Percentiles rank a stretch among this genome's conserved stretches.
Evolutionary conservation across 2,888 invertebrate species (phyloP).

Genomic region (Slavum lentiscoides): DNA sequence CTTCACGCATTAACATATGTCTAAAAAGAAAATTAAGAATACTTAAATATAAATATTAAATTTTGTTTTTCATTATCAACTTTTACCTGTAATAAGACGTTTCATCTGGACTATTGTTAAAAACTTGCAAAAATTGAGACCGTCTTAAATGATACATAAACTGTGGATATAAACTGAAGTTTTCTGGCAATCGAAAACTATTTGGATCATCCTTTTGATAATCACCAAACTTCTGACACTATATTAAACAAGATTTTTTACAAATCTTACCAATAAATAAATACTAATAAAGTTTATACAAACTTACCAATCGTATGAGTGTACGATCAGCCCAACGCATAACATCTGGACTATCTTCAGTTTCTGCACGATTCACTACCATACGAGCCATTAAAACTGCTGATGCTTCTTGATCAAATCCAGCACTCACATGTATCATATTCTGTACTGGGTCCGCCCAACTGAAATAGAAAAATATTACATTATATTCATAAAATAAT

Average conservation of each 20-base stretch:
- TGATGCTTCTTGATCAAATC: slow-evolving; percentile 97
- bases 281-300: no score
- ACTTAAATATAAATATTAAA: background rate
- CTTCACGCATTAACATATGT: slow-evolving; percentile 96
- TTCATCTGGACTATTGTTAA: slow-evolving; percentile 99
- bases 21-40: slow-evolving; percentile 61
- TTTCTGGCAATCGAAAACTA: slow-evolving; percentile 92
- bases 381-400: slow-evolving; percentile 96
- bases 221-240: slow-evolving; percentile 99
- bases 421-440: slow-evolving; percentile 87
- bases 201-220: slow-evolving; percentile 96
- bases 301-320: slow-evolving; percentile 85
- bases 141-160: slow-evolving; percentile 99
- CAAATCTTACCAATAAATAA: no score
- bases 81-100: slow-evolving; percentile 91
- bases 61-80: background rate
- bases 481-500: background rate
- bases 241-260: slow-evolving; percentile 58
- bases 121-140: slow-evolving; percentile 98
- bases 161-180: slow-evolving; percentile 97
- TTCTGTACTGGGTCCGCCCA: slow-evolving; percentile 95
- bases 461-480: slow-evolving; percentile 61
- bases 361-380: slow-evolving; percentile 93
- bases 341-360: slow-evolving; percentile 94
- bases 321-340: slow-evolving; percentile 98